Base-by-base conservation (phyloP, 2,113 vertebrate species). In the Rostratula benghalensis region DNA sequence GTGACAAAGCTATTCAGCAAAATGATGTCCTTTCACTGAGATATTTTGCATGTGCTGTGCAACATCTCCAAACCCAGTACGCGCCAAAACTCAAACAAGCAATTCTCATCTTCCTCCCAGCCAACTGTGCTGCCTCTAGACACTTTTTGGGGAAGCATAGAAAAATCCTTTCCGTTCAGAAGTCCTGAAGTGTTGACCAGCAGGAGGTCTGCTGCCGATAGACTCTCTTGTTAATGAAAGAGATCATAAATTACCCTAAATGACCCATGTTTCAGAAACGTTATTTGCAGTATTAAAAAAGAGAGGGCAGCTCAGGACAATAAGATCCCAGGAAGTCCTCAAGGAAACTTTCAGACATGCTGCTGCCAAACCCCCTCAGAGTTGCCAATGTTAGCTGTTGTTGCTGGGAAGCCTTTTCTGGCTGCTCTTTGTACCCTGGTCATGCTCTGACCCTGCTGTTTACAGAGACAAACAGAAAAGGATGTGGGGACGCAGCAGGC, bases 321-420 rank as follows among this genome's bases (percentile, higher is more conserved):
- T 63, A 78, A 79, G 65, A 92, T 94, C 85, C 35, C 87, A 94
- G 92, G 91, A 95, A 89, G 91, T 93, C 84, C 76, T 80, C 69
- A 86, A 93, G 74, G 87, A 95, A 94, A 74, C 87, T 84, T 90
- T 94, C 24, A 71, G 67, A 92, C 90, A 48, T 33, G 15, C 69
- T 95, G 83, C 89, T 96, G 94, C 83, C 94, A 96, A 91, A 57
- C 21, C 19, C 54, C 51, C 37, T 78, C 2, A 7, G 69, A 82
- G 70, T 39, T 89, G 37, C 53, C 83, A 87, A 59, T 45, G 60
- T 89, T 93, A 69, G 70, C 90, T 5, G 17, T 91, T 94, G 92
- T 92, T 96, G 67, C 90, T 84, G 90, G 70, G 87, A 94, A 63
- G 79, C 64, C 90, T 95, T 94, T 89, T 91, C 37, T 79, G 90